Percentiles rank a stretch among this genome's conserved stretches.
phyloP scores from a whole-genome alignment of 2,797 vertebrate species.

The Pampus argenteus region DNA sequence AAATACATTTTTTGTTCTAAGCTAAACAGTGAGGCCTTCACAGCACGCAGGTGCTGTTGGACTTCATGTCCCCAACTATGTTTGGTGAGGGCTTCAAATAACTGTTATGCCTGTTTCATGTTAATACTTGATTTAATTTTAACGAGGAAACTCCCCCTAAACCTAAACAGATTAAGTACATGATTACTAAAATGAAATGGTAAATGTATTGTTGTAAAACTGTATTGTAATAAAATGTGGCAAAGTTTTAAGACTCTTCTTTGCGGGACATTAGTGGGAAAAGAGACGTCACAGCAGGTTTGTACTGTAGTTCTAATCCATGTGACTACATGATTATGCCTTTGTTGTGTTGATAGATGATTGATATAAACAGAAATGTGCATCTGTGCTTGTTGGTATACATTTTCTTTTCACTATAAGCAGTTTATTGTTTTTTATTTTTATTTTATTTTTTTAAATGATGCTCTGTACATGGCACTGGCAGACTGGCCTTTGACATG shows the following conservation, averaged over 20 bases:
- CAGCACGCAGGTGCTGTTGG: conserved; percentile 94
- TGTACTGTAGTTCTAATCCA: conserved; percentile 78
- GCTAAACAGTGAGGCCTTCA: conserved; percentile 90
- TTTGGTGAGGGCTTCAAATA: conserved; percentile 93
- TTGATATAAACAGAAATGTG: conserved; percentile 12
- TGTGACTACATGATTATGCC: not conserved
- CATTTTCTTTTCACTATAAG: conserved; percentile 14
- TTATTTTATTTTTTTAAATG: not conserved
- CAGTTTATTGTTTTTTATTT: not conserved
- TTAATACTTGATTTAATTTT: conserved; percentile 69
- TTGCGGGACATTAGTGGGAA: conserved; percentile 85
- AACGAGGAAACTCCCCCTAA: conserved; percentile 54
- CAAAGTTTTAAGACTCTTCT: conserved; percentile 91
- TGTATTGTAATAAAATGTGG: conserved; percentile 93
- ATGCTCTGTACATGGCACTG: conserved; percentile 49
- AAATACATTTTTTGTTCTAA: conserved; percentile 87
- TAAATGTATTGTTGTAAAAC: conserved; percentile 90
- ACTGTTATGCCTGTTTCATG: conserved; percentile 72
- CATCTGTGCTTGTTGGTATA: conserved; percentile 21
- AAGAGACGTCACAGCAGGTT: conserved; percentile 88
- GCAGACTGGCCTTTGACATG: conserved; percentile 6
- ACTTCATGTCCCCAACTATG: conserved; percentile 94
- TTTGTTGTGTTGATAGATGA: conserved; percentile 18
- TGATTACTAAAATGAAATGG: conserved; percentile 76
- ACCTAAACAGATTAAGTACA: conserved; percentile 51